Evolutionary conservation across 2,888 invertebrate species (phyloP), one percentile per base, ranked within the genome.

Genomic region (Diaprepes abbreviatus): DNA sequence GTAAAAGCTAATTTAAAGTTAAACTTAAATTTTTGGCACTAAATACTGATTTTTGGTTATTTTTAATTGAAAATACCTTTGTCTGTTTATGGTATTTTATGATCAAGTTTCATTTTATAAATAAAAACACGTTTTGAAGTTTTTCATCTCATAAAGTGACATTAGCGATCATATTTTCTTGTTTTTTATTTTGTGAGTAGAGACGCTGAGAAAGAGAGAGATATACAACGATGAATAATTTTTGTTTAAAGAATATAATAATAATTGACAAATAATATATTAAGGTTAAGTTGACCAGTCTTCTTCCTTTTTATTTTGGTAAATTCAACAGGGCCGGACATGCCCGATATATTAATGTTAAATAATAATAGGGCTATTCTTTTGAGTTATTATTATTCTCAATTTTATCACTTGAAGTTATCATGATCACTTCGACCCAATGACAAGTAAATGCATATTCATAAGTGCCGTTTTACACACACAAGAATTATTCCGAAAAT

Each of bases 61-160:
- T 59, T 38, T 50, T 35, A 45, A 24, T 21, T 10, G 16, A 43
- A 59, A 59, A 21, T 21, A 28, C 6, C 28, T 19, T 64, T 64
- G 10, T 28, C 66, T 67, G 35, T 60, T 59, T 67, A 67, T 21
- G 60, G 66, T 43, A 59, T 12, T 60, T 67, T 54, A 52, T 67
- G 66, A 67, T 67, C 66, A 67, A 60, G 33, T 67, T 67, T 67
- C 66, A 67, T 52, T 40, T 60, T 67, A 67, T 67, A 67, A 67
- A 60, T 60, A 60, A 64, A 64, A 55, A 57, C 57, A 55, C 54
- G 45, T 45, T 59, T 31, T 1, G 4, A 31, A 45, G 1, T 1
- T 5, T 24, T 33, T 59, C 21, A 43, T 4, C 28, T 2, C 1
- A 17, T n/a, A 21, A 28, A 9, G 1, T 14, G 1, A 3, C 6